Base-by-base conservation (phyloP, 2,888 invertebrate genomes). In the Chaetoderma sp. region DNA sequence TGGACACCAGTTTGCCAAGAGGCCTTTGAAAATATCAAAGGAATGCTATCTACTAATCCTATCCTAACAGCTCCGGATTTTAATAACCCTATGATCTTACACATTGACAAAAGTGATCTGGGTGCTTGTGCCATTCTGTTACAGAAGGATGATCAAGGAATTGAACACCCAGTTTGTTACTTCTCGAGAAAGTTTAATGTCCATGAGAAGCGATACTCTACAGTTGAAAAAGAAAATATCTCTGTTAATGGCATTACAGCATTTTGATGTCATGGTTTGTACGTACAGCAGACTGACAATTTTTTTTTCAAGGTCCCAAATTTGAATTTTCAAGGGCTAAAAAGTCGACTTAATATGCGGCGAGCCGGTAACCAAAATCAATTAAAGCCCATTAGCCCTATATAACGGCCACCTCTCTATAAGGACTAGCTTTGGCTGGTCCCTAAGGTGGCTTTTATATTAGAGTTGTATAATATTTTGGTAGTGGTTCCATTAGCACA, bases 1-100 rank as follows among this genome's bases (percentile, higher is more conserved):
- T 84, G 83, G 82, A 63, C 62, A 4, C 62, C 66, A 21, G 21
- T 63, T 4, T 80, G 80, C 61, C 68, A 81, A 50, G 33, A 62
- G 1, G 76, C 80, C 10, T 82, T 84, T 50, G 60, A 77, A 6
- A 44, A 65, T 5, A 66, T 82, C 45, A 86, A 84, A 47, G n/a
- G 45, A 0, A 47, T 71, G 45, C 50, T 75, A 21, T 39, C 47
- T 13, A 36, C 13, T 18, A 16, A 39, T 33, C 73, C 71, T 2
- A 59, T 72, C 23, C 32, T 77, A 3, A 18, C 23, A 28, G 52
- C 61, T 8, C 54, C 70, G 10, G 39, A 62, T 32, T 63, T 57
- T 55, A 13, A 30, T 1, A 33, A 65, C 47, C 64, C 56, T 10
- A 72, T 75, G 60, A 70, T 64, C 42, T 18, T 78, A 3, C 57